Evolutionary conservation across 1,140 invertebrate genomes (phyloP).

Genomic region (Drosophila nebulosa): DNA sequence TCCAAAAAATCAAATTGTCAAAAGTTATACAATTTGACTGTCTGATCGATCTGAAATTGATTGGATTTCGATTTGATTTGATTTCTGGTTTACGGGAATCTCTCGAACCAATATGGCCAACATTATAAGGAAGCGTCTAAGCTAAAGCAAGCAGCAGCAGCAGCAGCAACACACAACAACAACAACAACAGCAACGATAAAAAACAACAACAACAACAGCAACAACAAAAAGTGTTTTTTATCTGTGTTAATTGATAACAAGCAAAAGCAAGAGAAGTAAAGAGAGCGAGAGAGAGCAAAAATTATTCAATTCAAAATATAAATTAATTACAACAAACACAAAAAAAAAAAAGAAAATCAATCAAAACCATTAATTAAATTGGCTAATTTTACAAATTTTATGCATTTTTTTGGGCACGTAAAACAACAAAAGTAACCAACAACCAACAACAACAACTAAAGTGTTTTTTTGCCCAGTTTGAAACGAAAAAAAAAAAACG

Average conservation of each 20-base stretch:
- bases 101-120: too few species aligned
- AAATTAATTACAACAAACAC: not conserved
- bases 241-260: conserved; percentile 13
- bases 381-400: conserved; percentile 43
- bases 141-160: conserved; percentile 14
- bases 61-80: too few species aligned
- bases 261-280: not conserved
- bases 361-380: conserved; percentile 31
- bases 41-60: too few species aligned
- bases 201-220: conserved; percentile 9
- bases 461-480: conserved; percentile 10
- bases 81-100: too few species aligned
- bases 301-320: conserved; percentile 13
- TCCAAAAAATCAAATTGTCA: too few species aligned
- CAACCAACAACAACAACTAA: conserved; percentile 28
- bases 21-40: too few species aligned
- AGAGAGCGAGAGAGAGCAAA: not conserved
- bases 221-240: conserved; percentile 1
- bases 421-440: conserved; percentile 36
- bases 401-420: conserved; percentile 73
- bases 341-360: too few species aligned
- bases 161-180: conserved; percentile 1
- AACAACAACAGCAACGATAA: conserved; percentile 4
- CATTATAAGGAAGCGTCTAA: too few species aligned
- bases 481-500: conserved; percentile 14